phyloP scores from a whole-genome alignment of 2,797 vertebrate genomes.

The Streptopelia turtur region DNA sequence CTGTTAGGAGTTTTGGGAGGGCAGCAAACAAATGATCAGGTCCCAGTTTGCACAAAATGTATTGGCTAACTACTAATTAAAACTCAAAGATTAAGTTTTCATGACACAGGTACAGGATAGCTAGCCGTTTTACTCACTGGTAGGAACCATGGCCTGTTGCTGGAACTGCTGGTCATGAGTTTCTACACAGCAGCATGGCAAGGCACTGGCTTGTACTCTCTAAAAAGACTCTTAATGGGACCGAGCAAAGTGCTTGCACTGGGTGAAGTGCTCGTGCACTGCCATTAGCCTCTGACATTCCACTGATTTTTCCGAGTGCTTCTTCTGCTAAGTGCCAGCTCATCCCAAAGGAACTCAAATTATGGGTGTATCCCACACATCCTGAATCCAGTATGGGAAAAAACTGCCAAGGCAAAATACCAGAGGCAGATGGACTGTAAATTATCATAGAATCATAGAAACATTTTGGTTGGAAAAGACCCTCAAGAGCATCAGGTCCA shows the following conservation, averaged over 20 bases:
- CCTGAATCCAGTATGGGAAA: fast-evolving
- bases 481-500: no score
- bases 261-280: neutral
- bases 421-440: neutral
- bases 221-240: neutral
- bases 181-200: fast-evolving
- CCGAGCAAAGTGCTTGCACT: neutral
- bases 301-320: neutral
- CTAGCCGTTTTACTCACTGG: neutral
- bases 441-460: neutral
- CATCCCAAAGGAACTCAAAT: neutral
- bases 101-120: neutral
- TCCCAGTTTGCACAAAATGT: neutral
- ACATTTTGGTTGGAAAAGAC: no score
- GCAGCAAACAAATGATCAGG: neutral
- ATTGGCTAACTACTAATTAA: neutral
- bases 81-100: neutral
- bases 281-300: neutral
- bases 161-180: neutral
- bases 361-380: fast-evolving
- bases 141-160: neutral
- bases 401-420: neutral
- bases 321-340: neutral
- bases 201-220: neutral
- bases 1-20: neutral